phyloP scores from a whole-genome alignment of 2,113 vertebrate genomes.

The Pelobates fuscus region DNA sequence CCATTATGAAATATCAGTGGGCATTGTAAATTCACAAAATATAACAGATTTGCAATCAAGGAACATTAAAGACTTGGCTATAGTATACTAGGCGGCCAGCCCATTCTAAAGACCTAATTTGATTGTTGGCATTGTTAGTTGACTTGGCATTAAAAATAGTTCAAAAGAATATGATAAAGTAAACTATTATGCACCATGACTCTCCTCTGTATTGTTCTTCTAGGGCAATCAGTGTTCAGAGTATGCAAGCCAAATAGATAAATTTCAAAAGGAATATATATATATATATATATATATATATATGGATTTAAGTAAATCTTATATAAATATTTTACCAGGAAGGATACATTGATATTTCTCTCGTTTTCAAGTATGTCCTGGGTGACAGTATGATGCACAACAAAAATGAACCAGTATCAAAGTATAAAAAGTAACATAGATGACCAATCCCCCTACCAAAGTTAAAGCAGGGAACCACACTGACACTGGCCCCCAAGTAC shows the following conservation, averaged over 20 bases:
- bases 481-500: no score
- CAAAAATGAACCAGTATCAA: no score
- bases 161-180: slow-evolving; percentile 61
- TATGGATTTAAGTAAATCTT: no score
- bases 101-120: slow-evolving; percentile 65
- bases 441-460: no score
- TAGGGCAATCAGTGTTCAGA: slow-evolving; percentile 22
- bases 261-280: neutral
- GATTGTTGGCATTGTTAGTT: slow-evolving; percentile 63
- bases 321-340: no score
- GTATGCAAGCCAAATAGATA: neutral
- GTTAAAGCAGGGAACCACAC: no score
- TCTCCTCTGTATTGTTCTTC: slow-evolving; percentile 68
- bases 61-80: slow-evolving; percentile 60
- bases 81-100: slow-evolving; percentile 52
- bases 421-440: no score
- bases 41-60: slow-evolving; percentile 66
- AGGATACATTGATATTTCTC: no score
- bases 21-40: slow-evolving; percentile 61
- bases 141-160: slow-evolving; percentile 61
- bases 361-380: no score
- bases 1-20: slow-evolving; percentile 58
- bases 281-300: no score
- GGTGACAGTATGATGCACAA: no score
- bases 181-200: slow-evolving; percentile 60